A percentile compares a stretch with the other conserved stretches of the same genome.
These are phyloP conservation scores for Acinonyx jubatus DNA, from an alignment of 2,113 vertebrate species.

Conservation along the genomic window DNA sequence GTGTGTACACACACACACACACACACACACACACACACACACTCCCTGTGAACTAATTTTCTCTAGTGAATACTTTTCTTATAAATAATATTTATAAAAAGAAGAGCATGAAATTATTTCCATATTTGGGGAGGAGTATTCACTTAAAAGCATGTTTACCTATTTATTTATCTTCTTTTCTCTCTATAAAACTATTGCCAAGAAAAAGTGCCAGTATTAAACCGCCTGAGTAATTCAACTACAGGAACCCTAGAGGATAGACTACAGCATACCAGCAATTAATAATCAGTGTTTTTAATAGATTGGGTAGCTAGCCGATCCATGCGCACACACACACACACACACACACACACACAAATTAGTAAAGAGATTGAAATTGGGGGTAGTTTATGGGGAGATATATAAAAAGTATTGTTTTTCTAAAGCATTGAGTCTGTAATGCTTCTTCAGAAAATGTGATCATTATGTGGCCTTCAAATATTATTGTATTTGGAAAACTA, in stretches of 20 bases:
- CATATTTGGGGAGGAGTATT: neutral
- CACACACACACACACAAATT: neutral
- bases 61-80: neutral
- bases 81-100: neutral
- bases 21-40: neutral
- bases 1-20: neutral
- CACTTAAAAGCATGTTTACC: neutral
- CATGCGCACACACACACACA: rapidly evolving
- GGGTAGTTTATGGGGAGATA: neutral
- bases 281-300: neutral
- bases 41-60: neutral
- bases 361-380: neutral
- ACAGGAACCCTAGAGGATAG: neutral
- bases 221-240: neutral
- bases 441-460: neutral
- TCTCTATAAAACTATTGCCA: neutral
- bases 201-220: neutral
- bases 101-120: neutral
- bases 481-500: neutral
- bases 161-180: neutral
- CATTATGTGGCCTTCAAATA: neutral
- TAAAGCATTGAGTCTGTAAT: neutral
- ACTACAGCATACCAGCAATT: neutral
- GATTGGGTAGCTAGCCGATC: neutral
- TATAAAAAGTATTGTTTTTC: neutral